These are phyloP conservation scores for Rhingia rostrata DNA, from an alignment of 2,888 invertebrate genomes.

Conservation along the genomic window DNA sequence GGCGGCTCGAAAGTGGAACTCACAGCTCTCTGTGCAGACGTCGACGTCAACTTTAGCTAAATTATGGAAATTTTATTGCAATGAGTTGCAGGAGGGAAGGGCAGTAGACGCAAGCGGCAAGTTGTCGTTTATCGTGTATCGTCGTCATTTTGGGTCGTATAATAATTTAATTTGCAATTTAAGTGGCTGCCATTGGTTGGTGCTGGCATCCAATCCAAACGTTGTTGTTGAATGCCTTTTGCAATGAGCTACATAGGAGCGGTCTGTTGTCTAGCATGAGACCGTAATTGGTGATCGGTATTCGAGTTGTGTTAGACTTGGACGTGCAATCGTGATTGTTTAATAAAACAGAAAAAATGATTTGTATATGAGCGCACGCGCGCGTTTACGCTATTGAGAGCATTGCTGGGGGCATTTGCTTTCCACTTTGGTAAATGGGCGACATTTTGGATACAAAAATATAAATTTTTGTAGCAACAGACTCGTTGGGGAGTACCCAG, in stretches of 20 bases:
- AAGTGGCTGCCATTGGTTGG: slow-evolving; percentile 70
- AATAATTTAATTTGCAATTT: slow-evolving; percentile 71
- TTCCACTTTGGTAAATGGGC: slow-evolving; percentile 17
- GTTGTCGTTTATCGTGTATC: slow-evolving; percentile 26
- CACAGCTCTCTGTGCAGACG: slow-evolving; percentile 46
- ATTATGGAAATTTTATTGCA: slow-evolving; percentile 71
- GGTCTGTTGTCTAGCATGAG: slow-evolving; percentile 40
- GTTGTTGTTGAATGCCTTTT: slow-evolving; percentile 20
- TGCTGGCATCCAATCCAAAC: slow-evolving; percentile 58
- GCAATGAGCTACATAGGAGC: slow-evolving; percentile 30
- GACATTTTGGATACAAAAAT: no score
- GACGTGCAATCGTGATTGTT: slow-evolving; percentile 4
- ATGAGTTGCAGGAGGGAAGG: slow-evolving; percentile 15
- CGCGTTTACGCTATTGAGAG: slow-evolving; percentile 23
- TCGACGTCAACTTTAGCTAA: slow-evolving; percentile 52
- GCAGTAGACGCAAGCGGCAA: background rate
- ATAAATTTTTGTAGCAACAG: no score
- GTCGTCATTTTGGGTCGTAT: slow-evolving; percentile 50
- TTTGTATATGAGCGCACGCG: slow-evolving; percentile 12
- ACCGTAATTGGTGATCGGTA: slow-evolving; percentile 58
- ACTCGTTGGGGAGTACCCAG: no score
- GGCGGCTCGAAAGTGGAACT: slow-evolving; percentile 65
- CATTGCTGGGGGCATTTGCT: slow-evolving; percentile 26
- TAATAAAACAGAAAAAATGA: slow-evolving; percentile 1
- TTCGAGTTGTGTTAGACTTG: slow-evolving; percentile 16